These are phyloP conservation scores for Amblyornis subalaris DNA, from an alignment of 2,113 vertebrate genomes.

Conservation along the genomic window DNA sequence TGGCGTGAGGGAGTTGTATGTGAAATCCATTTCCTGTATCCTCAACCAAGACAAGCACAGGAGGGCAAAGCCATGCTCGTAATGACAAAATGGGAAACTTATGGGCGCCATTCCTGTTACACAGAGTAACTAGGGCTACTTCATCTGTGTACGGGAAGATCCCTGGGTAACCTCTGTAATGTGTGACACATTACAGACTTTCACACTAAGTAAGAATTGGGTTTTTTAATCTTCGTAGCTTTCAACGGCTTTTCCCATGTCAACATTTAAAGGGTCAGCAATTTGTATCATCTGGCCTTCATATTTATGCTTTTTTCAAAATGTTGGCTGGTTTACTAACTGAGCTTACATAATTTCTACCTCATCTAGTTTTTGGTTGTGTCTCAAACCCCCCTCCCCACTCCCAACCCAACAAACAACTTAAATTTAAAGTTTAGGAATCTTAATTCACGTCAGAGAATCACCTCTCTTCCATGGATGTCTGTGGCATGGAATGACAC, in stretches of 20 bases:
- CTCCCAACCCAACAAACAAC: rapidly evolving
- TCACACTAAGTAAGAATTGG: background rate
- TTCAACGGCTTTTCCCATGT: background rate
- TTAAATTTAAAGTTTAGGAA: background rate
- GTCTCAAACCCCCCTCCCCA: rapidly evolving
- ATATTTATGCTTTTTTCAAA: background rate
- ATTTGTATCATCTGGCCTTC: background rate
- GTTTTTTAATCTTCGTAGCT: background rate
- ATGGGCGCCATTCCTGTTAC: background rate
- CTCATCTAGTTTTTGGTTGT: background rate
- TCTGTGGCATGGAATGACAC: background rate
- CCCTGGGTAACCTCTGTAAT: background rate
- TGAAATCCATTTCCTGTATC: background rate
- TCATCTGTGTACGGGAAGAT: background rate
- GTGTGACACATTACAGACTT: background rate
- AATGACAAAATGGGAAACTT: background rate
- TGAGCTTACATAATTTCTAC: background rate
- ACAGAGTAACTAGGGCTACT: background rate
- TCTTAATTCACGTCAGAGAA: background rate
- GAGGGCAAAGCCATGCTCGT: background rate
- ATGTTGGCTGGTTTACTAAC: background rate
- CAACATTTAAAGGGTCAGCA: background rate
- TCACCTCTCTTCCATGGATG: background rate
- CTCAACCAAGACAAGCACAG: background rate
- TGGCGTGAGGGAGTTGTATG: rapidly evolving